Evolutionary conservation across 1,140 invertebrate genomes (phyloP).

Genomic region (Ceratina calcarata): DNA sequence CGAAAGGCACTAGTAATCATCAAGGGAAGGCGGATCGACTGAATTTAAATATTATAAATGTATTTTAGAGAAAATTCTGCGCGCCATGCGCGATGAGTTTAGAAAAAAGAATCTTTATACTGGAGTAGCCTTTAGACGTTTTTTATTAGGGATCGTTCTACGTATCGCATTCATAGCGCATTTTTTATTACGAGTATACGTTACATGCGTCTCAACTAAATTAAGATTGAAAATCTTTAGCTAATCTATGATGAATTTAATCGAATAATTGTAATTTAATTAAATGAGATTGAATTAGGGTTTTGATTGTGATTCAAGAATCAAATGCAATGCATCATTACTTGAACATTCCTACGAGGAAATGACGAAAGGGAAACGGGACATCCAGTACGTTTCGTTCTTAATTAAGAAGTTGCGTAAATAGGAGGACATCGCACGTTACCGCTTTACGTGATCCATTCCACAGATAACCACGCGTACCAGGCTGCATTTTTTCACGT

Average conservation of each 20-base stretch:
- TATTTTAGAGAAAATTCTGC: conserved; percentile 5
- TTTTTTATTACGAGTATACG: not conserved
- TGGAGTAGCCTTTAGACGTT: not conserved
- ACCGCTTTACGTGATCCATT: conserved; percentile 11
- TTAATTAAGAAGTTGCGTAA: not conserved
- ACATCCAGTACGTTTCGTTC: not conserved
- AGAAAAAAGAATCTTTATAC: not conserved
- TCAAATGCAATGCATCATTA: conserved; percentile 20
- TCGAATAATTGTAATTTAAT: too few species aligned
- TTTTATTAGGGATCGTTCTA: not conserved
- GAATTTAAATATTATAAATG: not conserved
- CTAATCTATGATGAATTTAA: not conserved
- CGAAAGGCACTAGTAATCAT: not conserved
- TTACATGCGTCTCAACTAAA: conserved; percentile 6
- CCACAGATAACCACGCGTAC: conserved; percentile 32
- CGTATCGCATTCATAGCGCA: not conserved
- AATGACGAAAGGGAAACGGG: not conserved
- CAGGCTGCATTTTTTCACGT: conserved; percentile 11
- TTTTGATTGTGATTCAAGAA: not conserved
- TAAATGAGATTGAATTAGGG: not conserved
- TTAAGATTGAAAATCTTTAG: conserved; percentile 6
- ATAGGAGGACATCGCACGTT: not conserved
- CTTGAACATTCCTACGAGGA: not conserved
- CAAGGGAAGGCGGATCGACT: conserved; percentile 1
- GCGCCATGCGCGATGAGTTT: too few species aligned